phyloP scores from a whole-genome alignment of 2,797 vertebrate species.

The Leptoclinus maculatus region DNA sequence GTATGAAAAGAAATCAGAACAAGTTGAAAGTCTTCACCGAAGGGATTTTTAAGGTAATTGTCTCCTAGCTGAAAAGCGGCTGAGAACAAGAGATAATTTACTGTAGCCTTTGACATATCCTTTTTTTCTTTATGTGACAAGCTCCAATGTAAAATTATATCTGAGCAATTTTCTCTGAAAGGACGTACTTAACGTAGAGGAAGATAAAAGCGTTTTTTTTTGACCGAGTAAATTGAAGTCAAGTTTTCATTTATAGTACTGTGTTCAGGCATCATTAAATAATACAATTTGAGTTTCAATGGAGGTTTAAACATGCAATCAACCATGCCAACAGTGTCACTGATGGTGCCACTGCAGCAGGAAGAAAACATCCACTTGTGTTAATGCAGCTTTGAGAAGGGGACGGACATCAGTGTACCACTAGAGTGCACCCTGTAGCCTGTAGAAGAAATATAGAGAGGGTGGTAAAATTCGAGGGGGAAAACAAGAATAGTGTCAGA shows the following conservation, averaged over 20 bases:
- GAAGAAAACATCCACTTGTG: conserved; percentile 23
- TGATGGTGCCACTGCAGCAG: conserved; percentile 18
- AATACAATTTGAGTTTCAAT: background rate
- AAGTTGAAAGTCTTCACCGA: conserved; percentile 12
- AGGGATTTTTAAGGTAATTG: background rate
- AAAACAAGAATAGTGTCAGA: conserved; percentile 21
- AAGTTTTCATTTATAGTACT: background rate
- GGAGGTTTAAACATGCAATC: conserved; percentile 13
- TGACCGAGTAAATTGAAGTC: background rate
- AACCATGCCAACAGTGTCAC: background rate
- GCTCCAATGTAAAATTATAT: conserved; percentile 15
- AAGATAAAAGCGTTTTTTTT: background rate
- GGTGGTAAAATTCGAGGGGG: background rate
- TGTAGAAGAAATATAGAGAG: conserved; percentile 23
- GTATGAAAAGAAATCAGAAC: conserved; percentile 26
- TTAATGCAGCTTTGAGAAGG: conserved; percentile 33
- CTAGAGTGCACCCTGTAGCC: conserved; percentile 75
- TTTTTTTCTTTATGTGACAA: background rate
- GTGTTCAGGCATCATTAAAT: conserved; percentile 6
- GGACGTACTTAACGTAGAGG: background rate
- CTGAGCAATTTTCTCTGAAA: background rate
- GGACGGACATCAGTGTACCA: conserved; percentile 52
- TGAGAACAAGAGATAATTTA: background rate
- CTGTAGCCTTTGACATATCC: background rate
- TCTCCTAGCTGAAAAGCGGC: conserved; percentile 3